A percentile compares a stretch with the other conserved stretches of the same genome.
phyloP scores from a whole-genome alignment of 2,888 invertebrate genomes.

The Epistrophe grossulariae region DNA sequence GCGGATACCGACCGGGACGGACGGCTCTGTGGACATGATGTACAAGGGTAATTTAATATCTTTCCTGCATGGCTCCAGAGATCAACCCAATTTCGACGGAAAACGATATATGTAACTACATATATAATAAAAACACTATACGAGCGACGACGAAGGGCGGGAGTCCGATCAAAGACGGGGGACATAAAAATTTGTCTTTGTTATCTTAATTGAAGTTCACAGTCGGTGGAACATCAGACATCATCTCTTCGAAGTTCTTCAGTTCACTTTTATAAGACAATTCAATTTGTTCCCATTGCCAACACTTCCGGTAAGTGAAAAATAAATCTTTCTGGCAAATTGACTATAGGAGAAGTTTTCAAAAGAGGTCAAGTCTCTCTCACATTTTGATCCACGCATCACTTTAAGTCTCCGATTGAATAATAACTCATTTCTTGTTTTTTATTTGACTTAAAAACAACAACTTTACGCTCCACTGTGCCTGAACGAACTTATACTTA shows the following conservation, averaged over 20 bases:
- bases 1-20: slow-evolving; percentile 13
- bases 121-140: background rate
- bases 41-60: slow-evolving; percentile 71
- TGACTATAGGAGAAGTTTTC: background rate
- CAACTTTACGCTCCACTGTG: slow-evolving; percentile 64
- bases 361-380: slow-evolving; percentile 31
- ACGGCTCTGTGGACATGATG: slow-evolving; percentile 49
- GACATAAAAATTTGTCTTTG: slow-evolving; percentile 64
- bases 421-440: slow-evolving; percentile 60
- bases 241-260: slow-evolving; percentile 14
- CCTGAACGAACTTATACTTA: slow-evolving; percentile 29
- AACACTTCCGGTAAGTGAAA: slow-evolving; percentile 48
- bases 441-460: slow-evolving; percentile 12
- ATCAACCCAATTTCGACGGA: slow-evolving; percentile 59
- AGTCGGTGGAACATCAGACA: slow-evolving; percentile 21
- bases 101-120: slow-evolving; percentile 42
- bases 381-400: slow-evolving; percentile 10
- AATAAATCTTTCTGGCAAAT: slow-evolving; percentile 12
- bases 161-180: background rate
- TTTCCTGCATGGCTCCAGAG: slow-evolving; percentile 30
- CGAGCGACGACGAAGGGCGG: background rate
- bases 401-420: slow-evolving; percentile 23
- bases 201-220: slow-evolving; percentile 71
- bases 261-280: slow-evolving; percentile 26
- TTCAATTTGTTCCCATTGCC: slow-evolving; percentile 63